Base-by-base conservation (phyloP, 2,888 invertebrate species). In the Tridacna crocea region DNA sequence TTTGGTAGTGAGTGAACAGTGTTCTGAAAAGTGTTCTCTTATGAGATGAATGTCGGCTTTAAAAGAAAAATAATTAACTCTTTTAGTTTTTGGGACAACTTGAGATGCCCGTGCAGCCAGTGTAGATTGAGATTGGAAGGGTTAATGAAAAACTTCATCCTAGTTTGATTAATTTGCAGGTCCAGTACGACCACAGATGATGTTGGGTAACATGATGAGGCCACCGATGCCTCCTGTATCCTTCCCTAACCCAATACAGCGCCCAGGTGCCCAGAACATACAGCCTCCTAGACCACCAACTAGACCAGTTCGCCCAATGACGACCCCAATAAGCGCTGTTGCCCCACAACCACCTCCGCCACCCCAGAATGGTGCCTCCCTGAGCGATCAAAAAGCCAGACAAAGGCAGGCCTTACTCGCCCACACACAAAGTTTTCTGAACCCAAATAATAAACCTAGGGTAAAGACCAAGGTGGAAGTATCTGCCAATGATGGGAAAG, bases 401-500 rank as follows among this genome's bases (percentile, higher is more conserved):
- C 92, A 93, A 80, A 88, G 94, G 27, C 90, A 90, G 79, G 93
- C 92, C 36, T 83, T 92, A 48, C 87, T 94, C 58, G 90, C 91
- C 27, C 92, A 93, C 79, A 91, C 92, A 8, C 91, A 92, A 83
- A 92, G 88, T 84, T 94, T 94, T 86, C 89, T 94, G 47, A 93
- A 93, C 77, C 91, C 92, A 13, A 84, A 88, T 79, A 88, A 90
- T 70, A 89, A 89, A 76, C 87, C 89, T 0, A 87, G 89, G 26
- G 79, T 86, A 19, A 91, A 88, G 63, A 73, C 79, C 19, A 83
- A 83, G 66, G 87, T 83, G n/a, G 85, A 85, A 70, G 85, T 85
- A 46, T 87, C 87, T 22, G 85, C 85, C 13, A 87, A 87, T 27
- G 87, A 85, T 26, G 70, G 26, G 11, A 87, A 87, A 61, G 22